Base-by-base conservation (phyloP, 2,797 vertebrate species). In the Sus cebifrons region DNA sequence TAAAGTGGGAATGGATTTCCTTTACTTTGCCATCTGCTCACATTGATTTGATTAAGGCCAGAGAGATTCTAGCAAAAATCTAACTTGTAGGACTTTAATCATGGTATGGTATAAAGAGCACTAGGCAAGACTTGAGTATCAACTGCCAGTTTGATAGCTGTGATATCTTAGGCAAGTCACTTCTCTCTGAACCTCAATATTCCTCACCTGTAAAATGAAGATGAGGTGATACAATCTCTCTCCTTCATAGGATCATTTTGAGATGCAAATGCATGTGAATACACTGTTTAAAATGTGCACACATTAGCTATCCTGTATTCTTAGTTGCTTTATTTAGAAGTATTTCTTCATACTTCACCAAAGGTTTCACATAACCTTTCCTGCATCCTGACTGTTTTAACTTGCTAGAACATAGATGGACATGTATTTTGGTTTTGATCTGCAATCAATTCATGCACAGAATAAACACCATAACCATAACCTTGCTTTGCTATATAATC, bases 401-500 rank as follows among this genome's bases (percentile, higher is more conserved):
- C 64, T 83, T 82, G 65, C 83, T 91, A 86, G 49, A 56, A 56
- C 29, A 87, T 77, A 86, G 65, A 70, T 77, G 56, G n/a, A 71
- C 29, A 85, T 65, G 54, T 6, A 82, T 52, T 16, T 90, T 94
- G 94, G 83, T 74, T 96, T 92, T 92, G 74, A 92, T 67, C 17
- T 96, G 75, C 88, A 96, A 94, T 85, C 20, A 13, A 83, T 62
- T 94, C 64, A 93, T 79, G 74, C 21, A 85, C 44, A 93, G 36
- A 96, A 92, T 75, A 91, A 96, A 88, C 70, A 90, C 25, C 36
- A 67, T 95, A 94, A 96, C 68, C n/a, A 94, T 96, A n/a, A 89
- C 36, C 20, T 94, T 87, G 71, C 49, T 87, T 94, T 96, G 16
- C 78, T 97, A 77, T 93, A 67, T 87, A 96, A 97, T 84, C 71